Percentiles rank a stretch among this genome's conserved stretches.
These are phyloP conservation scores for Aurelia sp. DNA, from an alignment of 30 jellyfish, hydroid and myxozoan species.

Conservation along the genomic window DNA sequence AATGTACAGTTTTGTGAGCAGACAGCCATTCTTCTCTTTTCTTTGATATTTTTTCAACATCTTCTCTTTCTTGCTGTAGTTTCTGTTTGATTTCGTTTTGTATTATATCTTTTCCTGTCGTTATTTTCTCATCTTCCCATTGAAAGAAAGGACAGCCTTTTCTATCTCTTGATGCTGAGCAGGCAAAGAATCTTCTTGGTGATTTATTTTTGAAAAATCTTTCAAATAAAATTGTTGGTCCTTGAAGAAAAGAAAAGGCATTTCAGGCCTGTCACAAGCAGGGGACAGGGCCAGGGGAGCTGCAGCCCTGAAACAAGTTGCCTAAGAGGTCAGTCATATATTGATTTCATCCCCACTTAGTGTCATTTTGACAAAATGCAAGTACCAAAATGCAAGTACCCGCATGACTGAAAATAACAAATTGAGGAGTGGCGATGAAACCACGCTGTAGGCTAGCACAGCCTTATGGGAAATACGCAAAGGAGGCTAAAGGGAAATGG, in stretches of 20 bases:
- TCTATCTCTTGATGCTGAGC: slow-evolving; percentile 97
- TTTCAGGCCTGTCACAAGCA: background rate
- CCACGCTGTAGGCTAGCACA: too few relatives aligned
- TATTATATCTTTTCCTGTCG: slow-evolving; percentile 63
- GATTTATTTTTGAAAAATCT: slow-evolving; percentile 64
- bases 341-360: too few relatives aligned
- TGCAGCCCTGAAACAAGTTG: too few relatives aligned
- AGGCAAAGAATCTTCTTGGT: slow-evolving; percentile 77
- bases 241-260: slow-evolving; percentile 32
- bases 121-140: slow-evolving; percentile 86
- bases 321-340: too few relatives aligned
- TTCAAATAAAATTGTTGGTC: slow-evolving; percentile 92
- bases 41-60: slow-evolving; percentile 17
- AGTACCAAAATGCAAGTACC: too few relatives aligned
- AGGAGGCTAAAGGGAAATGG: too few relatives aligned
- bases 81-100: slow-evolving; percentile 52
- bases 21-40: slow-evolving; percentile 1
- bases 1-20: background rate
- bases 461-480: too few relatives aligned
- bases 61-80: slow-evolving; percentile 28
- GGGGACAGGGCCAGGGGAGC: too few relatives aligned
- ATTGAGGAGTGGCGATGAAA: too few relatives aligned
- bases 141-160: slow-evolving; percentile 87
- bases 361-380: too few relatives aligned
- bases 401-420: too few relatives aligned